These are phyloP conservation scores for Pithys albifrons DNA, from an alignment of 2,113 vertebrate genomes.

Conservation along the genomic window DNA sequence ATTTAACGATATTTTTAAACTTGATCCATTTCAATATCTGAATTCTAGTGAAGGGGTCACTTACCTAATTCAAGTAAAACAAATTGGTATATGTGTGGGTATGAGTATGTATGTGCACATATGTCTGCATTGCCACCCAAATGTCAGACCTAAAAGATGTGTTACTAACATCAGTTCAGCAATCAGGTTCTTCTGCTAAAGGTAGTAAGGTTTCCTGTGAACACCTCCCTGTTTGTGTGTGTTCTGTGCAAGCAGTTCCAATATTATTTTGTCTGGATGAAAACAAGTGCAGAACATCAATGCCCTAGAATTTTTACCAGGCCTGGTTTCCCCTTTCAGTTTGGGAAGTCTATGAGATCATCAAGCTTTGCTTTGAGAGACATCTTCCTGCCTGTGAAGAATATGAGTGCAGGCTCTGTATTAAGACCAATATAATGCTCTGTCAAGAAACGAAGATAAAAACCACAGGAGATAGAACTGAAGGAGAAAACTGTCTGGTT, in stretches of 20 bases:
- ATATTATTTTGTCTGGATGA: background rate
- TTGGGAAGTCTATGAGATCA: background rate
- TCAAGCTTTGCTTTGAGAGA: background rate
- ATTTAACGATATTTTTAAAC: background rate
- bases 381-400: background rate
- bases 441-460: background rate
- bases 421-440: background rate
- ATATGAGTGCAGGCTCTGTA: background rate
- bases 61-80: background rate
- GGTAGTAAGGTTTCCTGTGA: background rate
- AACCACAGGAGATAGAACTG: background rate
- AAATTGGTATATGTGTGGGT: background rate
- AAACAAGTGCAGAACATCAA: background rate
- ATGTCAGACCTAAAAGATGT: background rate
- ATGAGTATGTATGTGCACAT: background rate
- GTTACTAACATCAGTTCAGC: background rate
- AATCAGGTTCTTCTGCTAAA: background rate
- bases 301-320: background rate
- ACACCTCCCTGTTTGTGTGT: background rate
- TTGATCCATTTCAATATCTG: background rate
- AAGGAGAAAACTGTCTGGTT: background rate
- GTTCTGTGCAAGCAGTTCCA: background rate
- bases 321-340: background rate
- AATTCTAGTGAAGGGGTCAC: background rate
- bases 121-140: background rate